Conservation (phyloP, 2,797 vertebrate species). For the Leptoclinus maculatus region DNA sequence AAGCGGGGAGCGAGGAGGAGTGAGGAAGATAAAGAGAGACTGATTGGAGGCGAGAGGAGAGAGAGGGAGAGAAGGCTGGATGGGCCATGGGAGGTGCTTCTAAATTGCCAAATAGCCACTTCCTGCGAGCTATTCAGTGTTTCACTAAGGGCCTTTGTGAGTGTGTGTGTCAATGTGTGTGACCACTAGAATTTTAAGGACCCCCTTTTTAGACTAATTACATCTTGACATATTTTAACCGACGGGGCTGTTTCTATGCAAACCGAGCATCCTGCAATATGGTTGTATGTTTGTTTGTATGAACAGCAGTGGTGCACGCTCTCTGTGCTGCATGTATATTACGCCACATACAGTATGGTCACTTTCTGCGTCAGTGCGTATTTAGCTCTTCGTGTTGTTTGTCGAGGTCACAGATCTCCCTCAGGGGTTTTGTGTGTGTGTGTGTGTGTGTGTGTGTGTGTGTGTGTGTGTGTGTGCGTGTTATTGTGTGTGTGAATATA, state of each 20-base stretch:
- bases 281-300: constrained; percentile 24
- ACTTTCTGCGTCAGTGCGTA: constrained; percentile 69
- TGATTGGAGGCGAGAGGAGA: constrained; percentile 60
- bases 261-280: constrained; percentile 38
- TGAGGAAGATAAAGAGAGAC: constrained; percentile 65
- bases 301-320: not conserved
- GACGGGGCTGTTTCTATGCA: constrained; percentile 64
- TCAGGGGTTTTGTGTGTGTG: constrained; percentile 44
- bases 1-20: constrained; percentile 41
- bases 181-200: constrained; percentile 80
- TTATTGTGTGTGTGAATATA: constrained; percentile 52
- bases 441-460: constrained; percentile 30
- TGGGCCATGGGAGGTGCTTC: constrained; percentile 76
- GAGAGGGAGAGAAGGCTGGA: constrained; percentile 60
- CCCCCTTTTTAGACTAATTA: constrained; percentile 71
- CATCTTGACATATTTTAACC: constrained; percentile 73
- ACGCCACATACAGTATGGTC: constrained; percentile 29
- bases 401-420: constrained; percentile 69
- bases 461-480: constrained; percentile 28
- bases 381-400: constrained; percentile 67
- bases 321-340: not conserved
- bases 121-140: constrained; percentile 78
- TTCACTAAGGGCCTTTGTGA: constrained; percentile 77
- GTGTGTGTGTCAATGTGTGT: constrained; percentile 68
- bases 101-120: constrained; percentile 77